phyloP scores from a whole-genome alignment of 2,113 vertebrate genomes.

The Jaculus jaculus region DNA sequence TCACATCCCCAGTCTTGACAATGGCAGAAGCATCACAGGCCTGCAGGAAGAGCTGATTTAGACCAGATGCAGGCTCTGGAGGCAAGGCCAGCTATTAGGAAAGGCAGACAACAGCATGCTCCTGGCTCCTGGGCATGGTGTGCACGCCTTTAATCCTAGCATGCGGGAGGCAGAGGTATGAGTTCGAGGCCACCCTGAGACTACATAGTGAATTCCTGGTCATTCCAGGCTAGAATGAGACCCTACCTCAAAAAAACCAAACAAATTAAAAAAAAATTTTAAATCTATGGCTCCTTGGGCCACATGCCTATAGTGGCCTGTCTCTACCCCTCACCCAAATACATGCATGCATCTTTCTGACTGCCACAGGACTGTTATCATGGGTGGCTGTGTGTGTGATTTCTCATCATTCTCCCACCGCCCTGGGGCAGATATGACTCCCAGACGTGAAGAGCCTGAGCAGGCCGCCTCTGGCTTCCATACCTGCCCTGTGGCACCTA shows the following conservation, averaged over 20 bases:
- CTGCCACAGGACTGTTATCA: rapidly evolving
- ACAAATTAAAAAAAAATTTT: no score
- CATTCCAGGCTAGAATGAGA: no score
- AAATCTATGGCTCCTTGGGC: rapidly evolving
- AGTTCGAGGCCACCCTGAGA: no score
- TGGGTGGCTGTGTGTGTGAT: rapidly evolving
- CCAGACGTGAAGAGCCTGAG: not conserved
- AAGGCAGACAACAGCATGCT: no score
- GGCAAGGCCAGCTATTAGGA: not conserved
- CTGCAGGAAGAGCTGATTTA: not conserved
- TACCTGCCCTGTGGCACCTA: rapidly evolving
- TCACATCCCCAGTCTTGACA: not conserved
- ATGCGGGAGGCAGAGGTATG: no score
- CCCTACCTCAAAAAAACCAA: no score
- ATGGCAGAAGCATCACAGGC: not conserved
- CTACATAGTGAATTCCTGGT: no score
- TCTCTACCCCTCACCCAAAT: not conserved
- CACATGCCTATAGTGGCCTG: rapidly evolving
- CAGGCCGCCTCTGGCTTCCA: not conserved
- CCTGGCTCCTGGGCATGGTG: no score
- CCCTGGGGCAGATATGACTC: not conserved
- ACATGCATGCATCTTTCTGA: not conserved
- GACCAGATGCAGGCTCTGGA: rapidly evolving
- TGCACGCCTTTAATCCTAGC: no score
- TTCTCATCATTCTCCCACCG: not conserved